Evolutionary conservation across 2,797 vertebrate genomes (phyloP), one percentile per base, ranked within the genome.

Genomic region (Miichthys miiuy): DNA sequence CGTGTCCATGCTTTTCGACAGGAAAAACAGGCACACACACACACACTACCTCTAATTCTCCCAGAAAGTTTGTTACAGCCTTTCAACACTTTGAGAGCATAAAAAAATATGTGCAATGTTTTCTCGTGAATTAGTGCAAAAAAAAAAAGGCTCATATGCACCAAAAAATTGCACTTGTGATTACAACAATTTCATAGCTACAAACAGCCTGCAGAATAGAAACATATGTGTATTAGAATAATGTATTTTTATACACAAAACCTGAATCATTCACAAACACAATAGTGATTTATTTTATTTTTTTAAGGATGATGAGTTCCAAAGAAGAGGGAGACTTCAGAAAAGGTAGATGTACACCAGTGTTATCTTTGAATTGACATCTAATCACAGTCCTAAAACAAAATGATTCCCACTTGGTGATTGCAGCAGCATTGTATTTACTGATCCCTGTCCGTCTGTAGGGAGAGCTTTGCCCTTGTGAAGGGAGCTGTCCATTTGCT

Each of bases 401-500:
- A 51, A 74, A 76, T 1, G 25, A 61, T 27, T 72, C 64, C 6
- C 14, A 25, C 25, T 25, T 60, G 6, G 12, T 38, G 69, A 65
- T 62, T 8, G 6, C 46, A 74, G 48, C 18, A 2, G n/a, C 23
- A 5, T 63, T 25, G 30, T 25, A 51, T 23, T 44, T 1, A 72
- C 25, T 23, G 38, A 20, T 66, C 10, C 54, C 30, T 69, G 55
- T 50, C 38, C 20, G 6, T 68, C 44, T 65, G 4, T 81, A 99
- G 98, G 91, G 97, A 99, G 93, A 99, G 97, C 88, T 99, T 99
- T 23, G 97, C 97, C 0, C 92, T 98, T 23, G 96, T 99, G 23
- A 97, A 96, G 50, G 98, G 97, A 42, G 97, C 96, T 0, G 97
- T 96, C 6, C 94, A 96, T 60, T 93, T 97, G 72, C 93, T 99